Evolutionary conservation across 2,113 vertebrate genomes (phyloP).

Genomic region (Gopherus flavomarginatus): DNA sequence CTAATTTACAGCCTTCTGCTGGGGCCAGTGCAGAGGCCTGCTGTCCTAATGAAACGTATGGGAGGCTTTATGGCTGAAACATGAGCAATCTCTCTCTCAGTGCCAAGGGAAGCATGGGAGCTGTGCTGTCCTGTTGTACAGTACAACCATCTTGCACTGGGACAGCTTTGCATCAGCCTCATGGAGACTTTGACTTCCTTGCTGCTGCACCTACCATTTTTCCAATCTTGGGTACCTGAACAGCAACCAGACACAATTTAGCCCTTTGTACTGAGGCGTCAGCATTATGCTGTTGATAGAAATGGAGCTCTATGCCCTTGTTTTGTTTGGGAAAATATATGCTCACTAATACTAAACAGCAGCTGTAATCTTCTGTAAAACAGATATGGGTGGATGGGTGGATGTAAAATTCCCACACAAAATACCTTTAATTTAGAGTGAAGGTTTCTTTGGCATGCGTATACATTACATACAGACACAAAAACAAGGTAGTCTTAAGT

Average conservation of each 20-base stretch:
- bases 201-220: background rate
- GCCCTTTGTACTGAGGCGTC: accelerated
- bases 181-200: background rate
- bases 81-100: background rate
- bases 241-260: background rate
- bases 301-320: background rate
- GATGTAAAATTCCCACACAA: background rate
- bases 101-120: background rate
- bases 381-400: background rate
- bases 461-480: background rate
- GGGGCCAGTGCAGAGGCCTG: accelerated
- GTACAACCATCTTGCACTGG: background rate
- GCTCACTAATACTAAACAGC: background rate
- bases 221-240: accelerated
- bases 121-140: background rate
- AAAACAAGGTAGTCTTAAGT: background rate
- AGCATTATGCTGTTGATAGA: background rate
- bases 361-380: background rate
- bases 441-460: background rate
- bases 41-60: background rate
- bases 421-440: background rate
- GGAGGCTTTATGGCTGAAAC: background rate
- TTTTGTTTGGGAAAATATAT: background rate
- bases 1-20: background rate
- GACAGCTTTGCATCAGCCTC: background rate